Percentiles rank a stretch among this genome's conserved stretches.
Evolutionary conservation across 2,797 vertebrate species (phyloP).

Genomic region (Percopsis omiscomaycus): DNA sequence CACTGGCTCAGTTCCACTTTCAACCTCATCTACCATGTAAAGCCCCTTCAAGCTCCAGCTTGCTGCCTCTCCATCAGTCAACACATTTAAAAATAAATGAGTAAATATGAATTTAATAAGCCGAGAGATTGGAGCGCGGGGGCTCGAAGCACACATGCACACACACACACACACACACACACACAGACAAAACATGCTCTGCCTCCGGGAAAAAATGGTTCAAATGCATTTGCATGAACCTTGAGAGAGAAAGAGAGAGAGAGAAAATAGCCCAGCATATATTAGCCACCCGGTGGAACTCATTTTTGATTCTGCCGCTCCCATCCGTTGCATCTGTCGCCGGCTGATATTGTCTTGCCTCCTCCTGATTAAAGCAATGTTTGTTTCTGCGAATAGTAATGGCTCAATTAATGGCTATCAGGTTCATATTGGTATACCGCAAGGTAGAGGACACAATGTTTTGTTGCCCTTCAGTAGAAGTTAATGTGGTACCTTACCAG

Average conservation of each 20-base stretch:
- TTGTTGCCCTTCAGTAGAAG: constrained; percentile 30
- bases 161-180: constrained; percentile 11
- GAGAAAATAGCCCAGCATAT: constrained; percentile 60
- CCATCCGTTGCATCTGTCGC: constrained; percentile 28
- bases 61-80: constrained; percentile 61
- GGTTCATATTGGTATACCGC: constrained; percentile 15
- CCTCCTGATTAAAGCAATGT: constrained; percentile 50
- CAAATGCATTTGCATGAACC: constrained; percentile 62
- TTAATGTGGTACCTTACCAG: background rate
- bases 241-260: constrained; percentile 14
- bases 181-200: constrained; percentile 15
- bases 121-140: constrained; percentile 58
- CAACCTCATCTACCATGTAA: constrained; percentile 52
- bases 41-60: constrained; percentile 56
- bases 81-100: constrained; percentile 74
- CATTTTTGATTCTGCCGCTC: constrained; percentile 57
- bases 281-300: constrained; percentile 58
- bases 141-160: constrained; percentile 32
- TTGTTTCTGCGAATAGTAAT: constrained; percentile 63
- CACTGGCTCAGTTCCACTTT: constrained; percentile 48
- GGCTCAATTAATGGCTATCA: constrained; percentile 52
- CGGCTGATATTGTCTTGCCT: constrained; percentile 35
- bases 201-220: constrained; percentile 57
- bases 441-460: constrained; percentile 21
- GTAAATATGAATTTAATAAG: constrained; percentile 80